A percentile compares a stretch with the other conserved stretches of the same genome.
These are phyloP conservation scores for Clistopyga incitator DNA, from an alignment of 2,888 invertebrate species.

Conservation along the genomic window DNA sequence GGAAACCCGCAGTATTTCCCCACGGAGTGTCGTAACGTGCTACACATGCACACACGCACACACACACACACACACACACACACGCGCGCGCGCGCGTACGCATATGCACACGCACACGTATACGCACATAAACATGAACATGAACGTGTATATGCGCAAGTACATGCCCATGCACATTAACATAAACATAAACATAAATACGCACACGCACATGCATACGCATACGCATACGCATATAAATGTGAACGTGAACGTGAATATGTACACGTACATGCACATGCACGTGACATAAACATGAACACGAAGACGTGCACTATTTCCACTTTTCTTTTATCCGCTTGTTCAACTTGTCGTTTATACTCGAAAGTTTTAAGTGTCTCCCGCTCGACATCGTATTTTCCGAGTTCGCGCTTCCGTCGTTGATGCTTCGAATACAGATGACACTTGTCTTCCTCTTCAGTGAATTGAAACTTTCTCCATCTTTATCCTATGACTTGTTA, in stretches of 20 bases:
- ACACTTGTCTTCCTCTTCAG: slow-evolving; percentile 19
- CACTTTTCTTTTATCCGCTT: slow-evolving; percentile 27
- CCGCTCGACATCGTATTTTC: slow-evolving; percentile 4
- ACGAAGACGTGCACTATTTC: too few relatives aligned
- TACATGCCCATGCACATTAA: neutral
- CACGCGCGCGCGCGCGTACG: too few relatives aligned
- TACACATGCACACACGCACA: slow-evolving; percentile 7
- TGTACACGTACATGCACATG: neutral
- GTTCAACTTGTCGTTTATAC: slow-evolving; percentile 45
- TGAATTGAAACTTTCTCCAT: too few relatives aligned
- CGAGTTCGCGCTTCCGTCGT: neutral
- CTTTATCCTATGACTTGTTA: too few relatives aligned
- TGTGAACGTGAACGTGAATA: neutral
- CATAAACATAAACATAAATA: too few relatives aligned
- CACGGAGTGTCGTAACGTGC: slow-evolving; percentile 39
- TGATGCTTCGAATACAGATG: slow-evolving; percentile 50
- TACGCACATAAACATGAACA: neutral
- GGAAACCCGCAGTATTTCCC: slow-evolving; percentile 49
- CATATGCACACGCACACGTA: neutral
- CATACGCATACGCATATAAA: neutral
- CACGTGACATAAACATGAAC: too few relatives aligned
- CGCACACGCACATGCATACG: slow-evolving; percentile 2
- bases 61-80: neutral
- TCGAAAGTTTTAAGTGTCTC: slow-evolving; percentile 43
- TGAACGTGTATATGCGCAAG: too few relatives aligned